Conservation (phyloP, 2,888 invertebrate species). For the Choristoneura rosaceana region DNA sequence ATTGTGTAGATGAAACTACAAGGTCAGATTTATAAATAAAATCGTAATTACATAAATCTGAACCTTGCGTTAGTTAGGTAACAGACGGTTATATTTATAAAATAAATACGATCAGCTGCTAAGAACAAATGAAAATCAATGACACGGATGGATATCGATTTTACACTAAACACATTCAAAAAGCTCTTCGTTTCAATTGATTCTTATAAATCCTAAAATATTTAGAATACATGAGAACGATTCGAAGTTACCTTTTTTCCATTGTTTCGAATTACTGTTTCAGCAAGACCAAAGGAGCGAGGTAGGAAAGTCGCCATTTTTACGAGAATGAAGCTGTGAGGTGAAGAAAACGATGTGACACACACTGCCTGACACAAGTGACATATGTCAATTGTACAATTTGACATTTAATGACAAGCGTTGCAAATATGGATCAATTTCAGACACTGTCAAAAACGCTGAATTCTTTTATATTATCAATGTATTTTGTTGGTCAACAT, state of each 20-base stretch:
- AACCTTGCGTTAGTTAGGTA: conserved; percentile 7
- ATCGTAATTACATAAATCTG: conserved; percentile 44
- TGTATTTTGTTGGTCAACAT: too few relatives aligned
- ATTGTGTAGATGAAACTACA: conserved; percentile 66
- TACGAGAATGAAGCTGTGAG: conserved; percentile 49
- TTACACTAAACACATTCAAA: conserved; percentile 13
- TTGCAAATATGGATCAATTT: not conserved
- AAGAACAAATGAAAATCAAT: conserved; percentile 28
- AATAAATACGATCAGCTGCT: conserved; percentile 26
- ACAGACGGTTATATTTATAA: conserved; percentile 3
- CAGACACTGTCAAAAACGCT: conserved; percentile 1
- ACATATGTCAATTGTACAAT: conserved; percentile 31
- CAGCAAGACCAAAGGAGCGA: conserved; percentile 89
- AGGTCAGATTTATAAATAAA: conserved; percentile 80
- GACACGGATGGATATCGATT: conserved; percentile 32
- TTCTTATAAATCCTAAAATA: not conserved
- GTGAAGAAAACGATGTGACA: conserved; percentile 10
- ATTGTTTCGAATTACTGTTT: conserved; percentile 88
- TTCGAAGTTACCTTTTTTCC: conserved; percentile 88
- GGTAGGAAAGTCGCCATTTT: conserved; percentile 93
- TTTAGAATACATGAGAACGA: conserved; percentile 6
- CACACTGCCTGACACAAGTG: conserved; percentile 11
- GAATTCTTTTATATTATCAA: not conserved
- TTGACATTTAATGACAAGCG: conserved; percentile 20
- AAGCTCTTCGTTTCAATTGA: not conserved